Percentiles rank a stretch among this genome's conserved stretches.
Evolutionary conservation across 2,797 vertebrate genomes (phyloP).

Genomic region (Geotria australis): DNA sequence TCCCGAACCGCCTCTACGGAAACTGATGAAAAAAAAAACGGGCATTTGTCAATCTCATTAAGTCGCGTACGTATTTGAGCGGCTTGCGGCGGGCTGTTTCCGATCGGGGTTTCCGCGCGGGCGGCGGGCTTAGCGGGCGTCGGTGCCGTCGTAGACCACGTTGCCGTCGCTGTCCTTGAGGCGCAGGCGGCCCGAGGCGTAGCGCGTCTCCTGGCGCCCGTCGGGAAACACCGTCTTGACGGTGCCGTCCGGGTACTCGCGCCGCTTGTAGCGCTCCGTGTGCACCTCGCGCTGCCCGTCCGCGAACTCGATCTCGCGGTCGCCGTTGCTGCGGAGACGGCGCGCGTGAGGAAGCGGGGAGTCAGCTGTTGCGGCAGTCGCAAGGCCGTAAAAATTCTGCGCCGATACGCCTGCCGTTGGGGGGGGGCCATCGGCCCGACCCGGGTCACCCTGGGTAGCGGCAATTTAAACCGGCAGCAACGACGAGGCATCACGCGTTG

Average conservation of each 20-base stretch:
- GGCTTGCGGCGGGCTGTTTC: too few species aligned
- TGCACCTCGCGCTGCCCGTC: conserved; percentile 75
- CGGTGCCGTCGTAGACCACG: conserved; percentile 29
- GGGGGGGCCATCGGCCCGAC: too few species aligned
- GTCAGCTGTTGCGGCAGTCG: background rate
- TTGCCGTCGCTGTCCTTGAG: conserved; percentile 63
- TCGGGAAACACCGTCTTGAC: conserved; percentile 58
- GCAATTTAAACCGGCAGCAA: too few species aligned
- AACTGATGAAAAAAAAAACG: too few species aligned
- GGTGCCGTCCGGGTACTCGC: conserved; percentile 72
- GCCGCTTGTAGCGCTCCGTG: conserved; percentile 45
- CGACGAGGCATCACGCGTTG: too few species aligned
- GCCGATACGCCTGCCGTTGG: too few species aligned
- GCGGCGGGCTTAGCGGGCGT: too few species aligned
- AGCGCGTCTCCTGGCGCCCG: conserved; percentile 63
- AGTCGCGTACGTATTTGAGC: too few species aligned
- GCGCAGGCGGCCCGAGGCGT: conserved; percentile 41
- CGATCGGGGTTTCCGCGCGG: too few species aligned
- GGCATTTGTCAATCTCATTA: too few species aligned
- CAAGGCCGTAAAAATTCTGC: background rate
- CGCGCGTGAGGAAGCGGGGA: background rate
- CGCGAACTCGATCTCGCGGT: conserved; percentile 61
- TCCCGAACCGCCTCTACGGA: too few species aligned
- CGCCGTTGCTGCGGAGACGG: conserved; percentile 28
- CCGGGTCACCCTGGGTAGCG: too few species aligned